Evolutionary conservation across 2,113 vertebrate genomes (phyloP).

Genomic region (Alectura lathami): DNA sequence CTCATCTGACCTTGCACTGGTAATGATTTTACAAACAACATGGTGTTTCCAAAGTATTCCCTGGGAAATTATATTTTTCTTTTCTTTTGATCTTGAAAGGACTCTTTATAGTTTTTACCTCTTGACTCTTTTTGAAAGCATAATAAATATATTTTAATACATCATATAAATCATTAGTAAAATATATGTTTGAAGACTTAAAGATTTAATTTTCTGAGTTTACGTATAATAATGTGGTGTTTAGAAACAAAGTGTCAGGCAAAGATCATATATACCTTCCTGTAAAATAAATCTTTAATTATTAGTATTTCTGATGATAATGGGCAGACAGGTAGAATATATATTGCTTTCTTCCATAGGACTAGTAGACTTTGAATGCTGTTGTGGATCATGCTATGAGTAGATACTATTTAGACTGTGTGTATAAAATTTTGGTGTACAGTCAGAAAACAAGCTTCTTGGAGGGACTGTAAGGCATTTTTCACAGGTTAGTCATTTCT

Average conservation of each 20-base stretch:
- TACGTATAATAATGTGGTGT: neutral
- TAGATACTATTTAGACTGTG: neutral
- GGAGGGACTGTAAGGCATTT: neutral
- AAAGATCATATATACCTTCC: neutral
- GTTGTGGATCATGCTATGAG: neutral
- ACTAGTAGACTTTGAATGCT: neutral
- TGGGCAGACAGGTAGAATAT: neutral
- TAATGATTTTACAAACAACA: neutral
- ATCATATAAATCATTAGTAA: neutral
- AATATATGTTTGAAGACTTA: neutral
- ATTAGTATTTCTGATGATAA: neutral
- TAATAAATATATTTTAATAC: neutral
- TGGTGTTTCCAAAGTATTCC: neutral
- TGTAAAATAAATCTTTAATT: neutral
- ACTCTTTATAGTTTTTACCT: neutral
- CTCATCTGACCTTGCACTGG: neutral
- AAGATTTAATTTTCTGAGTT: neutral
- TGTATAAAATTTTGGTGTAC: neutral
- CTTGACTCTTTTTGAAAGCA: neutral
- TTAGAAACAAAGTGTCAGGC: neutral
- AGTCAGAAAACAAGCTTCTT: neutral
- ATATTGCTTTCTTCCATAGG: neutral
- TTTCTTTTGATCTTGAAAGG: neutral
- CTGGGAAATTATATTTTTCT: neutral
- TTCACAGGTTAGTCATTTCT: neutral